Base-by-base conservation (phyloP, 2,797 vertebrate genomes). In the Tenualosa ilisha region DNA sequence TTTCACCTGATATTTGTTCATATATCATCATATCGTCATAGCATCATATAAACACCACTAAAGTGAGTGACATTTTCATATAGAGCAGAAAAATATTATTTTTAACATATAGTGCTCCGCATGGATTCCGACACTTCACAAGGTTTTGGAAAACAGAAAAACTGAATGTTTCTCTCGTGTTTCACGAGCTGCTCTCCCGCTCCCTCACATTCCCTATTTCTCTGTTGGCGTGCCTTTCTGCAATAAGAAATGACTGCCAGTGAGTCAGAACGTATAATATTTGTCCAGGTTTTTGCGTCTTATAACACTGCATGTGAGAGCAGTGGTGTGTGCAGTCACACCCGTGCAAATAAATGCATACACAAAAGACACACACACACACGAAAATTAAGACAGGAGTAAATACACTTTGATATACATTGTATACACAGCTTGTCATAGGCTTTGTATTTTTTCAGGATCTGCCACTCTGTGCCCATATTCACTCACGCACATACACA, bases 321-420 rank as follows among this genome's bases (percentile, higher is more conserved):
- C 68, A 75, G 6, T 75, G 40, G 24, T 40, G 68, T 15, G 15
- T 75, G 68, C 68, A 75, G 68, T 75, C 68, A 75, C 68, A 75
- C 68, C 65, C 37, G 26, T 31, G 17, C 65, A 72, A 37, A 31
- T 72, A 75, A 40, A 11, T 13, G 40, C 13, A 1, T 31, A 40
- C 31, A 20, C 31, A 75, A 37, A 3, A 72, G 24, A 31, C n/a
- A 12, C n/a, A 13, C 9, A 75, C 37, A 37, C 17, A 75, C 68
- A 20, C 31, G 17, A 1, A 31, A 31, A 31, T 31, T 31, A 31
- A 31, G 31, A 31, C 31, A 31, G 31, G 11, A 46, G 26, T 11
- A 13, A 24, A 68, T 26, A 13, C 9, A 26, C 12, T 31, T 24
- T 31, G 2, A 12, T 24, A 8, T 24, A 72, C 65, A 72, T 59